Evolutionary conservation across 1,140 invertebrate genomes (phyloP).

Genomic region (Papilio helenus): DNA sequence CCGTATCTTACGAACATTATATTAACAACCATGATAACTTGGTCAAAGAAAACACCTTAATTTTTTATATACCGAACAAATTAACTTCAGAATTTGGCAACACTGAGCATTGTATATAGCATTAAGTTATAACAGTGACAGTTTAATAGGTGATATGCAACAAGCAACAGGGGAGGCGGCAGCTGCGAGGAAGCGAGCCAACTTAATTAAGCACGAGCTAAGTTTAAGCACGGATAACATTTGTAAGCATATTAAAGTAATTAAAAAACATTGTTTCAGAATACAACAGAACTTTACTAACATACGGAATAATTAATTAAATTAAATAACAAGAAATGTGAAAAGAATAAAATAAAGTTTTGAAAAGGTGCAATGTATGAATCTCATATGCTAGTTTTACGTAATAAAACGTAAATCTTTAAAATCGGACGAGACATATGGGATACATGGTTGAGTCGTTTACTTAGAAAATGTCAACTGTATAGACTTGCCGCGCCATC

Average conservation of each 20-base stretch:
- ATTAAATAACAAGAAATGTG: neutral
- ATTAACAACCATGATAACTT: too few relatives aligned
- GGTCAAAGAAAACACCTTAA: too few relatives aligned
- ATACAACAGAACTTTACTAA: neutral
- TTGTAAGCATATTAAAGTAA: conserved; percentile 43
- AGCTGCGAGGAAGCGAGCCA: conserved; percentile 46
- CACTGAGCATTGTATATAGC: neutral
- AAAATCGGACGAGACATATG: too few relatives aligned
- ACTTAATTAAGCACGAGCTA: conserved; percentile 47
- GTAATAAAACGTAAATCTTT: too few relatives aligned
- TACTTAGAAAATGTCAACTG: too few relatives aligned
- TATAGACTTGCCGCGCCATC: too few relatives aligned
- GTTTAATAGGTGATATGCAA: conserved; percentile 23
- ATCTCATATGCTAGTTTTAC: too few relatives aligned
- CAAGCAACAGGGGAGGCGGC: conserved; percentile 34
- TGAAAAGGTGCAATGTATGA: too few relatives aligned
- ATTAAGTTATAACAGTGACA: conserved; percentile 17
- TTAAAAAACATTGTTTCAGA: conserved; percentile 38
- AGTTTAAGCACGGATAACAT: conserved; percentile 45
- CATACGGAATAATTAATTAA: neutral
- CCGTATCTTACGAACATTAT: too few relatives aligned
- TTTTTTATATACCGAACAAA: too few relatives aligned
- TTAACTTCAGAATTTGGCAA: neutral
- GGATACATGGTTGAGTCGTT: too few relatives aligned
- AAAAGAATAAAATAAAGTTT: too few relatives aligned